Evolutionary conservation across 2,113 vertebrate species (phyloP).

Genomic region (Arizona elegans): DNA sequence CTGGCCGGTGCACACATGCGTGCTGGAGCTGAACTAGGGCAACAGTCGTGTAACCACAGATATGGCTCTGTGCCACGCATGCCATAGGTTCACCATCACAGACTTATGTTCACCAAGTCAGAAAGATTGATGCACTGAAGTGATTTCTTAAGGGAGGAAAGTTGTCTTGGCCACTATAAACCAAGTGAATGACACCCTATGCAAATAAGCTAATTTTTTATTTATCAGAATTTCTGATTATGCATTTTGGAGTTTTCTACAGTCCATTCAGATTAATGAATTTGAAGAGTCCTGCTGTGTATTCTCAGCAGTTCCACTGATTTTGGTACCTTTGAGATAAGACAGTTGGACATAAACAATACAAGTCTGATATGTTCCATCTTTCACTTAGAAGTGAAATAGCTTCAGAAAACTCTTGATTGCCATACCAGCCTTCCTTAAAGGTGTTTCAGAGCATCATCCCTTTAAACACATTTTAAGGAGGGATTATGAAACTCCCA

Average conservation of each 20-base stretch:
- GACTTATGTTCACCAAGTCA: not conserved
- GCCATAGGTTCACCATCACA: too few relatives aligned
- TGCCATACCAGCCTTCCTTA: fast-evolving
- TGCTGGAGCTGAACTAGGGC: too few relatives aligned
- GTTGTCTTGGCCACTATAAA: not conserved
- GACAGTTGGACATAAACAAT: not conserved
- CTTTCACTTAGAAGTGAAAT: not conserved
- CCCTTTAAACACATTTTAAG: conserved; percentile 28
- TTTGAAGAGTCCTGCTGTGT: conserved; percentile 9
- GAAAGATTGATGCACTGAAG: not conserved
- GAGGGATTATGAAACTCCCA: conserved; percentile 18
- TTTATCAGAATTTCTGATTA: conserved; percentile 11
- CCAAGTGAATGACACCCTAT: not conserved
- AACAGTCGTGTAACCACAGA: too few relatives aligned
- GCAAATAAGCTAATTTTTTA: not conserved
- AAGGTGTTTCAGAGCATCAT: not conserved
- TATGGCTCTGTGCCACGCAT: too few relatives aligned
- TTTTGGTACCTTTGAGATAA: conserved; percentile 16
- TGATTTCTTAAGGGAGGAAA: not conserved
- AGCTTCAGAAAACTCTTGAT: not conserved
- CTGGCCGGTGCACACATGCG: too few relatives aligned
- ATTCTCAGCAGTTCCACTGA: conserved; percentile 11
- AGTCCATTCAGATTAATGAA: conserved; percentile 12
- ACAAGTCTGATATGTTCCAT: not conserved
- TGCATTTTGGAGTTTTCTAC: not conserved